A percentile compares a stretch with the other conserved stretches of the same genome.
phyloP scores from a whole-genome alignment of 2,113 vertebrate genomes.

The Bucco capensis region DNA sequence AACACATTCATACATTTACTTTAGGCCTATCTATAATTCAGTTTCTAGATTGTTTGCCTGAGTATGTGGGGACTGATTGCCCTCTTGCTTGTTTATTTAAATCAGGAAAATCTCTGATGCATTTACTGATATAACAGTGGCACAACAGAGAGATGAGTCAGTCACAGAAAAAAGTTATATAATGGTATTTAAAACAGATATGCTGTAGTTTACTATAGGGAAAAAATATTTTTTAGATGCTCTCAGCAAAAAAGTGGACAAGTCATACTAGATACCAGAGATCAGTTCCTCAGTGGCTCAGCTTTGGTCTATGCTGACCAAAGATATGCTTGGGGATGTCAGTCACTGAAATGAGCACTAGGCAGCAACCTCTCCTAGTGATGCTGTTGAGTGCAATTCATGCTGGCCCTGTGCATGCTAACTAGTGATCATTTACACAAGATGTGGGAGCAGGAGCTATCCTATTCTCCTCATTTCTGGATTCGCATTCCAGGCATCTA shows the following conservation, averaged over 20 bases:
- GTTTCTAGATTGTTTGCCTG: slow-evolving; percentile 65
- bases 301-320: not conserved
- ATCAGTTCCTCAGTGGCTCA: not conserved
- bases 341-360: not conserved
- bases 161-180: not conserved
- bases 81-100: slow-evolving; percentile 44
- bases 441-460: not conserved
- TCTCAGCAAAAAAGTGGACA: not conserved
- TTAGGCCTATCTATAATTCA: slow-evolving; percentile 70
- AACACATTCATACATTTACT: slow-evolving; percentile 62
- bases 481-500: not conserved
- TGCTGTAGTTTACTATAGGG: not conserved
- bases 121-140: slow-evolving; percentile 29
- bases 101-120: not conserved
- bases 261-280: fast-evolving
- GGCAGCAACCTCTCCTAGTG: not conserved
- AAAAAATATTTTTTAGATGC: not conserved
- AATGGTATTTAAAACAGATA: not conserved
- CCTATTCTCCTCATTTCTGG: not conserved
- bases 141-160: slow-evolving; percentile 29
- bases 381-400: not conserved
- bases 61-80: slow-evolving; percentile 30
- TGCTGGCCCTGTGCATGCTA: not conserved
- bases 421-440: not conserved
- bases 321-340: not conserved